These are phyloP conservation scores for Gnatocerus cornutus DNA, from an alignment of 2,888 invertebrate genomes.

Conservation along the genomic window DNA sequence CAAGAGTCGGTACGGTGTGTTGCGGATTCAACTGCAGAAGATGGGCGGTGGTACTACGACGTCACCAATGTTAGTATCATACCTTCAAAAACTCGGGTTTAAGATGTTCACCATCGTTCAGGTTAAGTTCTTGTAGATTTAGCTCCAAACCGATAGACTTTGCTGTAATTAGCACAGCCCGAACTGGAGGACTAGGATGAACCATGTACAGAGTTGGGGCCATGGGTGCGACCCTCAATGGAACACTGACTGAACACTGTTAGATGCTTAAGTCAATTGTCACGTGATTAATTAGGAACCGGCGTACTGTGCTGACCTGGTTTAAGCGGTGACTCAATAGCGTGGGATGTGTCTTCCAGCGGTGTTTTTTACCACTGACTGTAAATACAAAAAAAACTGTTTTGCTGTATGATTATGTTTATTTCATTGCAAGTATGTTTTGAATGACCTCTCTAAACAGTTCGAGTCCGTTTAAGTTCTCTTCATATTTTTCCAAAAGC, in stretches of 20 bases:
- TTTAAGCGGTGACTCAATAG: too few species aligned
- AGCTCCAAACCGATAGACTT: slow-evolving; percentile 69
- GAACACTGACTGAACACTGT: neutral
- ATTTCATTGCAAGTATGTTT: too few species aligned
- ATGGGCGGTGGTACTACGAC: neutral
- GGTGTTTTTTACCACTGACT: too few species aligned
- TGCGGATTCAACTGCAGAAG: slow-evolving; percentile 70
- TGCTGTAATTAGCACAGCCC: slow-evolving; percentile 71
- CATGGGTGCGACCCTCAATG: slow-evolving; percentile 50
- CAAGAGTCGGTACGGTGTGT: slow-evolving; percentile 78
- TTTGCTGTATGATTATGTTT: too few species aligned
- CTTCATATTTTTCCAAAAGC: too few species aligned
- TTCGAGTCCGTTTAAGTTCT: too few species aligned
- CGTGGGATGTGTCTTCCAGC: slow-evolving; percentile 48
- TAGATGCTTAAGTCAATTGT: too few species aligned
- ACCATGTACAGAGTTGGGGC: slow-evolving; percentile 69
- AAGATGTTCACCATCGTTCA: slow-evolving; percentile 67
- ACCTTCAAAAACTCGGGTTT: slow-evolving; percentile 68
- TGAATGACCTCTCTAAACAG: too few species aligned
- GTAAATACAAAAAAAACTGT: too few species aligned
- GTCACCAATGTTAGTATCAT: slow-evolving; percentile 21
- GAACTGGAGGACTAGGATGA: slow-evolving; percentile 71
- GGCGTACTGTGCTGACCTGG: too few species aligned
- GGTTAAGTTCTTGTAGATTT: slow-evolving; percentile 68
- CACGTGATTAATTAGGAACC: too few species aligned